Percentiles rank a stretch among this genome's conserved stretches.
Conservation (phyloP, 2,888 invertebrate genomes). For the Hedya salicella region DNA sequence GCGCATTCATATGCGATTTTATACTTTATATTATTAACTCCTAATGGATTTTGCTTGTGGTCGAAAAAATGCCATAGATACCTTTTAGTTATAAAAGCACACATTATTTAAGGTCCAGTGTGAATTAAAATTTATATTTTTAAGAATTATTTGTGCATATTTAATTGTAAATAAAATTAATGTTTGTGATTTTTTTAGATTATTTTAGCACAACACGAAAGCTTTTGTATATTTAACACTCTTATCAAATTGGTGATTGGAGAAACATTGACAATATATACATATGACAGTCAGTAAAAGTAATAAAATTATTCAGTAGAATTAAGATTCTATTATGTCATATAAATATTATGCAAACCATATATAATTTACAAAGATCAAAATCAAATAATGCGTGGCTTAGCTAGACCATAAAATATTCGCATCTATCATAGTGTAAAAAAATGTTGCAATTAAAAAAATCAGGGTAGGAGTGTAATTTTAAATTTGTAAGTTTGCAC, state of each 20-base stretch:
- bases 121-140: slow-evolving; percentile 34
- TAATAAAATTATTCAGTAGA: too few relatives aligned
- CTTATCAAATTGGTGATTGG: slow-evolving; percentile 18
- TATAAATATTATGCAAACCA: too few relatives aligned
- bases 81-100: slow-evolving; percentile 26
- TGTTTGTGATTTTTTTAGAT: slow-evolving; percentile 26
- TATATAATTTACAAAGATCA: too few relatives aligned
- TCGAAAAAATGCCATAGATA: slow-evolving; percentile 51
- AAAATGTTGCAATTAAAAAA: background rate
- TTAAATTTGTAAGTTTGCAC: slow-evolving; percentile 8
- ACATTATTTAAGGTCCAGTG: slow-evolving; percentile 31
- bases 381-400: too few relatives aligned
- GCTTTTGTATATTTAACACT: slow-evolving; percentile 4
- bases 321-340: too few relatives aligned
- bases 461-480: background rate
- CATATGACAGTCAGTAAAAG: too few relatives aligned
- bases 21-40: slow-evolving; percentile 55
- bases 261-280: background rate
- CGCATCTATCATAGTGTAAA: too few relatives aligned
- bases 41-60: slow-evolving; percentile 69
- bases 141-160: slow-evolving; percentile 19
- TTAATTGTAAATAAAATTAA: slow-evolving; percentile 36
- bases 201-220: slow-evolving; percentile 19
- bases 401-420: too few relatives aligned
- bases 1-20: slow-evolving; percentile 45